A percentile compares a stretch with the other conserved stretches of the same genome.
Evolutionary conservation across 64 coral and sea anemone genomes (phyloP).

Genomic region (Stylophora pistillata): DNA sequence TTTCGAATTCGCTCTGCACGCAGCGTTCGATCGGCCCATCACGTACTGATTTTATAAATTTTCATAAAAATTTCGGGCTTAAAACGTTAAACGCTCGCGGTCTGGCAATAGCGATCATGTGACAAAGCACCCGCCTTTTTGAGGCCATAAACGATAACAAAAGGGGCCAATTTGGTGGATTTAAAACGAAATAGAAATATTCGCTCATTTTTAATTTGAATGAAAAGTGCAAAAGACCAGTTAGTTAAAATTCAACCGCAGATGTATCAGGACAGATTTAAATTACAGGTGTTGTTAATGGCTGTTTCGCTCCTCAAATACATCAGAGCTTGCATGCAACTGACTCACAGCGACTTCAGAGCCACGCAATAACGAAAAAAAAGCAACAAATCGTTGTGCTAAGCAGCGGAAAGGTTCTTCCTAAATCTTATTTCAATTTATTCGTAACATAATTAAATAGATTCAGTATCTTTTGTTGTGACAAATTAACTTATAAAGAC

Average conservation of each 20-base stretch:
- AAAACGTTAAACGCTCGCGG: too few species aligned
- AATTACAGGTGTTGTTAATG: slow-evolving; percentile 1
- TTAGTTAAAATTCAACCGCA: slow-evolving; percentile 11
- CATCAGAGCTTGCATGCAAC: not conserved
- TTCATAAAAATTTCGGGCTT: not conserved
- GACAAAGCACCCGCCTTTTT: not conserved
- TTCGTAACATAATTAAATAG: too few species aligned
- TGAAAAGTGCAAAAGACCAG: slow-evolving; percentile 9
- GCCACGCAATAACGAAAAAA: not conserved
- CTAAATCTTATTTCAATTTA: too few species aligned
- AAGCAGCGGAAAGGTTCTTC: too few species aligned
- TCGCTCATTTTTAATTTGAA: not conserved
- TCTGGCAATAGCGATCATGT: not conserved
- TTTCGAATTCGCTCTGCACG: not conserved
- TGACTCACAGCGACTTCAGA: not conserved
- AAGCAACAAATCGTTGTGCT: too few species aligned
- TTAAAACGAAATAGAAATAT: slow-evolving; percentile 1
- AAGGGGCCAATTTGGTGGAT: not conserved
- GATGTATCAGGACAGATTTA: not conserved
- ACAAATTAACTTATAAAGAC: too few species aligned
- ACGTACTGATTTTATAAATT: slow-evolving; percentile 9
- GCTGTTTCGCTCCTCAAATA: not conserved
- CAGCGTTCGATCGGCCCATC: not conserved
- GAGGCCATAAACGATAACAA: not conserved
- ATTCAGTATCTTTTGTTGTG: too few species aligned